Evolutionary conservation across 2,888 invertebrate genomes (phyloP).

Genomic region (Orgyia antiqua): DNA sequence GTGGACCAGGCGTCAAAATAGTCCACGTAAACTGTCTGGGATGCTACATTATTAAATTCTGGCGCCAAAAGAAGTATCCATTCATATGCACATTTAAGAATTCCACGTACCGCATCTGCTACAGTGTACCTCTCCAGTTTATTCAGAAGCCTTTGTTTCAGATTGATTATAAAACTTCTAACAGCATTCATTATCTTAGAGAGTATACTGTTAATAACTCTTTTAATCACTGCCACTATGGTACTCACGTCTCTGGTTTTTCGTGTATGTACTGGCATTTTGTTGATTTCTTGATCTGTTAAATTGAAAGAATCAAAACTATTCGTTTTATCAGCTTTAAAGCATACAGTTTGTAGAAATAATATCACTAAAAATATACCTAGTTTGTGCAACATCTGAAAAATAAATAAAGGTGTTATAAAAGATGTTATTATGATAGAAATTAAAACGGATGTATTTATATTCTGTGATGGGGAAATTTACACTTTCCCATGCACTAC

Average conservation of each 20-base stretch:
- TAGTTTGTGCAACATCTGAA: slow-evolving; percentile 13
- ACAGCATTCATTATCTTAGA: slow-evolving; percentile 30
- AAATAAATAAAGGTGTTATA: too few relatives aligned
- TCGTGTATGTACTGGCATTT: slow-evolving; percentile 8
- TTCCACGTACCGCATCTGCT: slow-evolving; percentile 36
- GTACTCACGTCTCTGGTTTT: slow-evolving; percentile 26
- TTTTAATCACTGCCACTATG: slow-evolving; percentile 31
- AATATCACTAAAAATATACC: slow-evolving; percentile 3
- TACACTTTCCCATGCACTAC: too few relatives aligned
- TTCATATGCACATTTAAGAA: slow-evolving; percentile 38
- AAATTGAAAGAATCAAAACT: background rate
- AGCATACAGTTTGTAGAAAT: slow-evolving; percentile 5
- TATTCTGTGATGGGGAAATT: too few relatives aligned
- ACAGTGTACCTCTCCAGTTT: slow-evolving; percentile 40
- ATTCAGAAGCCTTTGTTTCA: slow-evolving; percentile 41
- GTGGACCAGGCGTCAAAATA: too few relatives aligned
- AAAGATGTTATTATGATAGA: too few relatives aligned
- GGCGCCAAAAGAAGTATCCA: background rate
- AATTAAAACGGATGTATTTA: too few relatives aligned
- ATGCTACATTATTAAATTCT: background rate
- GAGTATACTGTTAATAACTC: slow-evolving; percentile 36
- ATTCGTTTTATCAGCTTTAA: slow-evolving; percentile 3
- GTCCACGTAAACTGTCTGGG: too few relatives aligned
- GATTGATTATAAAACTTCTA: slow-evolving; percentile 25
- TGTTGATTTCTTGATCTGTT: slow-evolving; percentile 9